A percentile compares a stretch with the other conserved stretches of the same genome.
phyloP scores from a whole-genome alignment of 2,888 invertebrate species.

The Hydroisotoma schaefferi region DNA sequence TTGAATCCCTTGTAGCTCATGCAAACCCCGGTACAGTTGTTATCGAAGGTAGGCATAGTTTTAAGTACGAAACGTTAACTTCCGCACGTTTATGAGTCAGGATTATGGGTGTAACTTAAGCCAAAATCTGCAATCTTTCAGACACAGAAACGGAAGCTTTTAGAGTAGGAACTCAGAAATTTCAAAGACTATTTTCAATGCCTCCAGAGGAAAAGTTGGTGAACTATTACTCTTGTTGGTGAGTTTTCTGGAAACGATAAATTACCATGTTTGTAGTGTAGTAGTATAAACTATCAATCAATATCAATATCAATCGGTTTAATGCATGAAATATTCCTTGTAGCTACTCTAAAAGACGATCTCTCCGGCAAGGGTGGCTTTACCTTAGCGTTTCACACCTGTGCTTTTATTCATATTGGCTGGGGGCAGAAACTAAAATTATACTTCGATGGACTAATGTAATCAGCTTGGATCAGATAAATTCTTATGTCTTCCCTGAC shows the following conservation, averaged over 20 bases:
- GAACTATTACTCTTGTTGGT: constrained; percentile 92
- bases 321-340: constrained; percentile 26
- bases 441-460: constrained; percentile 89
- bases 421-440: constrained; percentile 84
- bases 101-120: no score
- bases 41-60: constrained; percentile 56
- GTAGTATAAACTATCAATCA: no score
- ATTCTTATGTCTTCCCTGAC: constrained; percentile 75
- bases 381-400: constrained; percentile 95
- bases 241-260: constrained; percentile 51
- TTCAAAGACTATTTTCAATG: constrained; percentile 83
- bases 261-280: no score
- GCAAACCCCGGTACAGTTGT: constrained; percentile 61
- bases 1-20: constrained; percentile 87
- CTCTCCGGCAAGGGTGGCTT: constrained; percentile 95
- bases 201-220: constrained; percentile 93
- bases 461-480: constrained; percentile 71
- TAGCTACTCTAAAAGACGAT: constrained; percentile 87
- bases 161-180: constrained; percentile 74
- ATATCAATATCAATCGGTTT: no score
- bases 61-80: no score
- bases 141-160: constrained; percentile 81
- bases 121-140: constrained; percentile 51
- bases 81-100: no score
- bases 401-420: constrained; percentile 91